A percentile compares a stretch with the other conserved stretches of the same genome.
phyloP scores from a whole-genome alignment of 2,797 vertebrate species.

The Sebastes kiyomatsui region DNA sequence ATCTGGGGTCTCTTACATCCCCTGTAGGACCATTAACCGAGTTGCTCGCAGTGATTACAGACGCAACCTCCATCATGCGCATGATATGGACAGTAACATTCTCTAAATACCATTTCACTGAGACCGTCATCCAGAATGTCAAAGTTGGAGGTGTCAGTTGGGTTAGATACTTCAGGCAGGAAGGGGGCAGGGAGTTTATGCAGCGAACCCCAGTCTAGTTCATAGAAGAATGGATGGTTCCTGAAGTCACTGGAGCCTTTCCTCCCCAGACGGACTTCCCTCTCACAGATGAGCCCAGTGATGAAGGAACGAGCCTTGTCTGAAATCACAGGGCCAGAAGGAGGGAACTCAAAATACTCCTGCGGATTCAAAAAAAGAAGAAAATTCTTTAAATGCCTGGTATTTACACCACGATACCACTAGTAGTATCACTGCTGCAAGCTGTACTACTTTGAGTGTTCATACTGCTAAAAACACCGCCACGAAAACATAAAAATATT shows the following conservation, averaged over 20 bases:
- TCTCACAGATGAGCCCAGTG: slow-evolving; percentile 83
- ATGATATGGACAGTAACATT: neutral
- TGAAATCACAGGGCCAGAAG: slow-evolving; percentile 72
- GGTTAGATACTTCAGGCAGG: slow-evolving; percentile 82
- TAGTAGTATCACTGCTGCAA: neutral
- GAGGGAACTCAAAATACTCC: slow-evolving; percentile 87
- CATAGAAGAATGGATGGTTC: slow-evolving; percentile 83
- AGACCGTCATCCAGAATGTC: slow-evolving; percentile 87
- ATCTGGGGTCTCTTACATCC: neutral
- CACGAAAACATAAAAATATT: neutral
- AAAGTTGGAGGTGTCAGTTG: slow-evolving; percentile 91
- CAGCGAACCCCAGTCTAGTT: slow-evolving; percentile 84
- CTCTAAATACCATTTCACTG: slow-evolving; percentile 81
- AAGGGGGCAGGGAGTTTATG: slow-evolving; percentile 81
- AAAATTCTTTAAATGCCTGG: neutral
- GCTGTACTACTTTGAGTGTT: neutral
- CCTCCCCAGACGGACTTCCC: slow-evolving; percentile 81
- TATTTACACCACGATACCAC: neutral
- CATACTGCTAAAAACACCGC: neutral
- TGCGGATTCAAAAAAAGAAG: slow-evolving; percentile 35
- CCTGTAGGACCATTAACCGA: neutral
- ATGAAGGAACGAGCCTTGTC: slow-evolving; percentile 82
- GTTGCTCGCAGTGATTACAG: neutral
- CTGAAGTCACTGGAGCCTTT: slow-evolving; percentile 82
- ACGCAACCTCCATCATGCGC: neutral